Base-by-base conservation (phyloP, 2,888 invertebrate genomes). In the Xestia sexstrigata region DNA sequence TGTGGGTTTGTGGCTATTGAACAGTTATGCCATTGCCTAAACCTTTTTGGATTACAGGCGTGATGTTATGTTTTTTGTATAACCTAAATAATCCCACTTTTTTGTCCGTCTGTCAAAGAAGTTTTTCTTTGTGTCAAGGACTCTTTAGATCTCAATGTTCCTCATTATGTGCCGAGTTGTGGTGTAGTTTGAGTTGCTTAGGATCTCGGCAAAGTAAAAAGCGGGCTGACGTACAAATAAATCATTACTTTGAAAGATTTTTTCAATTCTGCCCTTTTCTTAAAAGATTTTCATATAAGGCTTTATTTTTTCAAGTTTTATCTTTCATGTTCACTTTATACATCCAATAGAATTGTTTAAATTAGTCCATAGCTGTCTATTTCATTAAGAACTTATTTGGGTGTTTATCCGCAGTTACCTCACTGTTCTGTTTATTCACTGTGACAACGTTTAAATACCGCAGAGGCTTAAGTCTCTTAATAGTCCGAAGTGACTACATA, bases 391-490 rank as follows among this genome's bases (percentile, higher is more conserved):
- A 11, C 4, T 35, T 65, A 65, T n/a, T 63, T 23, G 0, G n/a
- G 5, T 60, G 49, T 23, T 20, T 13, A 1, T 15, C 9, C 13
- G 35, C 1, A 75, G n/a, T 66, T 60, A 1, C 0, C 6, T 15
- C 3, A 66, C 79, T 80, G 35, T 13, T 55, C 1, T 23, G 0
- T 6, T 0, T 6, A 9, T 66, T 0, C 7, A 76, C 67, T 67
- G 45, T 72, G 81, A 20, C 72, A 60, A 15, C 20, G 8, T 23
- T 77, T 60, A 47, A 69, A 42, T 5, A 45, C 45, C 45, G 5
- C 66, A n/a, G 17, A 47, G 60, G 17, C 60, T 20, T n/a, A 78
- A 45, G 60, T 66, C 52, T 70, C 66, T 47, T 81, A 71, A 72
- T 35, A 70, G 72, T 58, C 52, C 52, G 1, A 68, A 79, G 68